phyloP scores from a whole-genome alignment of 2,888 invertebrate genomes.

The Archips xylosteana region DNA sequence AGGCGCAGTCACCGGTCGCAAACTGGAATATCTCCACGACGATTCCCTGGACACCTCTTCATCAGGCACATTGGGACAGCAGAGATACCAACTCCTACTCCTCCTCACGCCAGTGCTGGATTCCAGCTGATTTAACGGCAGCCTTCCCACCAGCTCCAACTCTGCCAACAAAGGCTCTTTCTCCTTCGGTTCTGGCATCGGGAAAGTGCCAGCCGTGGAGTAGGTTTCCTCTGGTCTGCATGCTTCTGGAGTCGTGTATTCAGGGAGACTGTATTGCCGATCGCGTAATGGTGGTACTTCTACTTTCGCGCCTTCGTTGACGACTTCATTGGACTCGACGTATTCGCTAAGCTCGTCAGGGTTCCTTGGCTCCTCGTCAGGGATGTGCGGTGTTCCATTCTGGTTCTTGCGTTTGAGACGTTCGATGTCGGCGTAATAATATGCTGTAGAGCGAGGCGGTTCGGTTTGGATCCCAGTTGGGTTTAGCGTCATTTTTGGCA shows the following conservation, averaged over 20 bases:
- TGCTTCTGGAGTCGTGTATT: constrained; percentile 62
- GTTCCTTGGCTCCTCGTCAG: constrained; percentile 58
- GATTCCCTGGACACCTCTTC: constrained; percentile 75
- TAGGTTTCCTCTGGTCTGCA: constrained; percentile 69
- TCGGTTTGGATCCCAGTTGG: constrained; percentile 75
- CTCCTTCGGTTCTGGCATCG: constrained; percentile 79
- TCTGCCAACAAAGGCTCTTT: constrained; percentile 77
- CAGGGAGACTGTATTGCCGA: constrained; percentile 66
- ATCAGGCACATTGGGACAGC: constrained; percentile 80
- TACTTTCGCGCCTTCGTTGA: constrained; percentile 67
- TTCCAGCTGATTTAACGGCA: constrained; percentile 73
- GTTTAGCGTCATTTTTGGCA: constrained; percentile 50
- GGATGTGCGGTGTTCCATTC: constrained; percentile 39
- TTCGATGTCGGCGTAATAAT: constrained; percentile 86
- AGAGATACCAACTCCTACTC: constrained; percentile 87
- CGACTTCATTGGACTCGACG: constrained; percentile 66
- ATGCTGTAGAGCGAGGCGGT: constrained; percentile 86
- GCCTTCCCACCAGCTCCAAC: constrained; percentile 70
- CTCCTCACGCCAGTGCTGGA: constrained; percentile 74
- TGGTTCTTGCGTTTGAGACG: constrained; percentile 77
- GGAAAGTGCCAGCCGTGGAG: constrained; percentile 80
- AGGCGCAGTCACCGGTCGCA: constrained; percentile 75
- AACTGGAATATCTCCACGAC: constrained; percentile 77
- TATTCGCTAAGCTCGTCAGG: constrained; percentile 81
- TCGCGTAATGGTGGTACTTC: constrained; percentile 73